These are phyloP conservation scores for Hippoglossus stenolepis DNA, from an alignment of 2,113 vertebrate genomes.

Conservation along the genomic window DNA sequence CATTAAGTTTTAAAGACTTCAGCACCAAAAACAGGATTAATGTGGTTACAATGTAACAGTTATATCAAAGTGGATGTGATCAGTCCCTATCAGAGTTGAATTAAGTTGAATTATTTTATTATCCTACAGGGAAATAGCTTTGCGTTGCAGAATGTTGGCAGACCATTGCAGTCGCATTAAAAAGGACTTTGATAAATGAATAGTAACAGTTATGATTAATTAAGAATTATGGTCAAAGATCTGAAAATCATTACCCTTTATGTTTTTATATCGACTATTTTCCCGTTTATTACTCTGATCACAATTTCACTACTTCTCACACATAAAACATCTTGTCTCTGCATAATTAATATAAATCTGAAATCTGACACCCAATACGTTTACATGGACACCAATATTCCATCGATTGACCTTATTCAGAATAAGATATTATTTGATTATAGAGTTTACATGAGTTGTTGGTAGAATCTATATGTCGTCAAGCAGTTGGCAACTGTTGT, in stretches of 20 bases:
- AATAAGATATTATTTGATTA: too few species aligned
- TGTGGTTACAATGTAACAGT: not conserved
- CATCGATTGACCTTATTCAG: too few species aligned
- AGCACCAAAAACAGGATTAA: not conserved
- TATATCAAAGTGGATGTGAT: not conserved
- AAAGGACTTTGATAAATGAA: not conserved
- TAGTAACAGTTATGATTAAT: not conserved
- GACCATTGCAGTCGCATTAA: not conserved
- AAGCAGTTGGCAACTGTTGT: too few species aligned
- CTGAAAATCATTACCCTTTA: not conserved
- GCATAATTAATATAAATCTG: not conserved
- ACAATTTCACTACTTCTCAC: not conserved
- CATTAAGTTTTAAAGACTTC: slow-evolving; percentile 26
- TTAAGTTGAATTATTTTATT: not conserved
- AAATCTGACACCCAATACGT: not conserved
- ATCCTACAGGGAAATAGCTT: slow-evolving; percentile 1
- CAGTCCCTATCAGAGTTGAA: not conserved
- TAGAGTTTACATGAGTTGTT: too few species aligned
- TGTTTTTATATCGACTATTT: not conserved
- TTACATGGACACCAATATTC: too few species aligned
- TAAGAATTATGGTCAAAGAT: not conserved
- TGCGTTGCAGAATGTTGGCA: not conserved
- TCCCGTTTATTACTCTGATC: not conserved
- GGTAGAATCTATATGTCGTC: too few species aligned
- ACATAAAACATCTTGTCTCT: not conserved